Conservation (phyloP, 2,888 invertebrate genomes). For the Ichneumoninae sp. region DNA sequence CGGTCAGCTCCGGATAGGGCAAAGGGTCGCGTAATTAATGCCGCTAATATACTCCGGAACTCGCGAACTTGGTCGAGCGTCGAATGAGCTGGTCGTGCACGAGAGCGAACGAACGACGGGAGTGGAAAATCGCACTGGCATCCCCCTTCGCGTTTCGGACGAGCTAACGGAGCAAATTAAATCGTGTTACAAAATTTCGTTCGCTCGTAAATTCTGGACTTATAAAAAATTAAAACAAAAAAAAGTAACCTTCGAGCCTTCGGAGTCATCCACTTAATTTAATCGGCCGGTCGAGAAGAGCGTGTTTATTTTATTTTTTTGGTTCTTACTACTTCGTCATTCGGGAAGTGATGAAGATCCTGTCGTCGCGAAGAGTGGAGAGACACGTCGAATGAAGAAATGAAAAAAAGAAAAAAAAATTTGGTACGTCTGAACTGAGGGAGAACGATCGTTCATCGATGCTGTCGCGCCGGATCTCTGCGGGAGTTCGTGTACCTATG, state of each 20-base stretch:
- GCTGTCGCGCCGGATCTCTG: constrained; percentile 3
- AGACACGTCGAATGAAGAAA: background rate
- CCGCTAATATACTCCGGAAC: constrained; percentile 77
- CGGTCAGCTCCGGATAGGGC: constrained; percentile 46
- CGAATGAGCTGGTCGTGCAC: constrained; percentile 22
- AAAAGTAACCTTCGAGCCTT: constrained; percentile 48
- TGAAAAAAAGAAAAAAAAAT: background rate
- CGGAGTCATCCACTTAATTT: constrained; percentile 31
- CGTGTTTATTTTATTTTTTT: constrained; percentile 1
- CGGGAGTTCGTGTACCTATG: background rate
- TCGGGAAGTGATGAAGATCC: constrained; percentile 26
- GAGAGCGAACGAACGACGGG: constrained; percentile 11
- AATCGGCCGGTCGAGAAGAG: constrained; percentile 40
- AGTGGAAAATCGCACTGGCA: constrained; percentile 24
- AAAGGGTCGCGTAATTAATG: constrained; percentile 78
- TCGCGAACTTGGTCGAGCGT: constrained; percentile 57
- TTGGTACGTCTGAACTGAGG: background rate
- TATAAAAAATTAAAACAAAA: constrained; percentile 8
- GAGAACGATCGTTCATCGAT: constrained; percentile 20
- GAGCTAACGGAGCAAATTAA: constrained; percentile 23
- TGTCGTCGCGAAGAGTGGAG: background rate
- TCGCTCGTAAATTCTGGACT: constrained; percentile 57
- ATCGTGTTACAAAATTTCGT: constrained; percentile 53
- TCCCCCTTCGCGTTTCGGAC: constrained; percentile 14
- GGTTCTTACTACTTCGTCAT: constrained; percentile 7